Conservation (phyloP, 2,888 invertebrate genomes). For the Thymelicus acteon region DNA sequence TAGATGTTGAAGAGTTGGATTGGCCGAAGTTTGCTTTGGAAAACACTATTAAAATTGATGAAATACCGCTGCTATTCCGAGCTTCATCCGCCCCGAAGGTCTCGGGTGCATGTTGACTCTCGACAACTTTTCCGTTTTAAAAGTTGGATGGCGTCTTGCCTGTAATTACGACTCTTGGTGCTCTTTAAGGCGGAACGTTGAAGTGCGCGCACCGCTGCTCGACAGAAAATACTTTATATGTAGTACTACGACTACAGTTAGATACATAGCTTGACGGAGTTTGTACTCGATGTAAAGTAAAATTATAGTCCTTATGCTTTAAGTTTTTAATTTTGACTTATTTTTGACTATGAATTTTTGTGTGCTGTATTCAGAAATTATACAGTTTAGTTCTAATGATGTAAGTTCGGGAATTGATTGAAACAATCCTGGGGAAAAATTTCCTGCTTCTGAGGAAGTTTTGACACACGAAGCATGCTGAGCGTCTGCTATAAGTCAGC, state of each 20-base stretch:
- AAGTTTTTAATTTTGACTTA: too few relatives aligned
- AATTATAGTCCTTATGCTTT: too few relatives aligned
- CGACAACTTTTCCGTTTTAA: constrained; percentile 33
- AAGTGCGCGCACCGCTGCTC: constrained; percentile 21
- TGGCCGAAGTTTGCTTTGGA: constrained; percentile 3
- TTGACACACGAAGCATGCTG: too few relatives aligned
- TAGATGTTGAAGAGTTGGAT: background rate
- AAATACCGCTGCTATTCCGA: constrained; percentile 1
- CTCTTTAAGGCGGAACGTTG: constrained; percentile 26
- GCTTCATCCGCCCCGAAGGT: background rate
- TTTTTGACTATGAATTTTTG: too few relatives aligned
- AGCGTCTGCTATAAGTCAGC: too few relatives aligned
- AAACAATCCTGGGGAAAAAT: too few relatives aligned
- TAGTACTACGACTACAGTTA: background rate
- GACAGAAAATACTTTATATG: background rate
- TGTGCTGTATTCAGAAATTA: too few relatives aligned
- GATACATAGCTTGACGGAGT: background rate
- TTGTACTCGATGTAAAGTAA: too few relatives aligned
- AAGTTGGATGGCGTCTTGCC: constrained; percentile 32
- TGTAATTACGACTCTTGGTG: constrained; percentile 35
- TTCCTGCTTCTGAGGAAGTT: too few relatives aligned
- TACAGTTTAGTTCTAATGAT: too few relatives aligned
- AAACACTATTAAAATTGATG: constrained; percentile 9
- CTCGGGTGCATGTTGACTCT: constrained; percentile 27
- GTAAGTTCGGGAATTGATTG: too few relatives aligned